Base-by-base conservation (phyloP, 64 coral and sea anemone genomes). In the Stichodactyla mertensii region DNA sequence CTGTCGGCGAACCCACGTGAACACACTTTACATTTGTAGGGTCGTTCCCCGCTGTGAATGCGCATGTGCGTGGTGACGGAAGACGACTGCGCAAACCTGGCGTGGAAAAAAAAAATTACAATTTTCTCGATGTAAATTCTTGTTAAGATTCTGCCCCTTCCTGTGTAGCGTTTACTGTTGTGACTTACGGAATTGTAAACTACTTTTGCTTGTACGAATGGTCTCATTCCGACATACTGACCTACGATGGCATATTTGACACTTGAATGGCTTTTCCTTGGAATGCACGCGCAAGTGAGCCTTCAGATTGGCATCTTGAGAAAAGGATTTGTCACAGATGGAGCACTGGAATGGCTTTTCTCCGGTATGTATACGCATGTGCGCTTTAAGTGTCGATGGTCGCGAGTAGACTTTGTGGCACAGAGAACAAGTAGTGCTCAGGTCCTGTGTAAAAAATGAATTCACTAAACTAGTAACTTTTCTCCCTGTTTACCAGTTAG, bases 21-120 rank as follows among this genome's bases (percentile, higher is more conserved):
- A 64, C 89, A 90, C 11, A 90, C 69, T 11, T 57, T 64, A 22
- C 89, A 90, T 86, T 71, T 83, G 55, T 90, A 90, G 18, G 89
- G 89, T 26, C 89, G 67, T 51, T 90, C 89, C 0, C 89, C 89
- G 71, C 84, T 90, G 57, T 90, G 89, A 62, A 84, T 90, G 57
- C 89, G 89, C 89, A 90, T 90, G 83, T 90, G 89, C 69, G 89
- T 90, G 18, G 89, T 90, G 15, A 90, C 82, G 15, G 89, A 90
- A 16, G 89, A 90, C 55, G 89, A 90, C 83, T 90, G 89, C 14
- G 89, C 82, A 52, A 84, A 84, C 82, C 82, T 84, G 82, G 22
- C 74, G 22, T 12, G 22, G 59, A 66, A 66, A 66, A n/a, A 8
- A n/a, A 66, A n/a, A 5, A n/a, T n/a, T 19, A 66, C 36, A 45